Conservation (phyloP, 2,888 invertebrate species). For the Dryomyza anilis region DNA sequence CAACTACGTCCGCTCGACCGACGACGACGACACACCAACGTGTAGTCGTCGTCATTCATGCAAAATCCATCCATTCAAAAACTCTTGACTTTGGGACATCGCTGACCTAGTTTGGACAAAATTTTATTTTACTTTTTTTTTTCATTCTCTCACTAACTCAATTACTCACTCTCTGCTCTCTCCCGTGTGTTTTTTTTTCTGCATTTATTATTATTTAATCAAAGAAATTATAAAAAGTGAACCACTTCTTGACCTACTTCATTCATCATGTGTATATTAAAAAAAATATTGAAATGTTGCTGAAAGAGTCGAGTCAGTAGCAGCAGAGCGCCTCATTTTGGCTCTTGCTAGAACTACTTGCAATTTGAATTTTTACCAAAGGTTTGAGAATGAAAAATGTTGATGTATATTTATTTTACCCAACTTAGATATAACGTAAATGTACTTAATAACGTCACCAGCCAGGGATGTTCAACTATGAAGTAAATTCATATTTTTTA, state of each 20-base stretch:
- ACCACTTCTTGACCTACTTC: conserved; percentile 18
- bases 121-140: conserved; percentile 10
- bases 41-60: neutral
- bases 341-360: no score
- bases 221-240: conserved; percentile 24
- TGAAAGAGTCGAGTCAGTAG: neutral
- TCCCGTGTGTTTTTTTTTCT: conserved; percentile 17
- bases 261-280: conserved; percentile 3
- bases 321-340: no score
- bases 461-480: no score
- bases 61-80: neutral
- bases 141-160: neutral
- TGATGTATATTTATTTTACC: no score
- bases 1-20: no score
- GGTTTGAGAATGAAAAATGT: no score
- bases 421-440: no score
- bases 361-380: no score
- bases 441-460: no score
- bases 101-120: conserved; percentile 16
- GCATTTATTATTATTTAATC: conserved; percentile 24
- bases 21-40: neutral
- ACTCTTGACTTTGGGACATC: conserved; percentile 4
- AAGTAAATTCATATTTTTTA: no score
- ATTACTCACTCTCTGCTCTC: neutral
- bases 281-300: neutral